Conservation (phyloP, 2,797 vertebrate species). For the Sylvilagus floridanus region DNA sequence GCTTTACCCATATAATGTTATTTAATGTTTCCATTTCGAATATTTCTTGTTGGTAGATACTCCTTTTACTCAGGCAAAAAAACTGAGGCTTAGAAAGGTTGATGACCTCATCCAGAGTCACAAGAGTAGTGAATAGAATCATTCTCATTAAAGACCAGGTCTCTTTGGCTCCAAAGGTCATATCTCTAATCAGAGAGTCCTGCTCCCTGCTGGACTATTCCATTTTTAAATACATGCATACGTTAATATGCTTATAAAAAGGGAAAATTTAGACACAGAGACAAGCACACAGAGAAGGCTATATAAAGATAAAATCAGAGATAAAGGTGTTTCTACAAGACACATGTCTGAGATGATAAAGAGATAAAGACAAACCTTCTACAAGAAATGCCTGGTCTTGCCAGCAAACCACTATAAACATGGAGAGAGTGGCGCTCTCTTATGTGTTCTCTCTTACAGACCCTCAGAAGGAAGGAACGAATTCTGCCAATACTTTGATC, state of each 20-base stretch:
- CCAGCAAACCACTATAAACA: not conserved
- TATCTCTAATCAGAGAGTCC: not conserved
- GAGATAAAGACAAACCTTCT: too few relatives aligned
- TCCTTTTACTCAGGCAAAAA: not conserved
- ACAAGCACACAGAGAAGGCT: not conserved
- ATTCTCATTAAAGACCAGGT: not conserved
- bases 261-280: not conserved
- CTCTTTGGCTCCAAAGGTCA: not conserved
- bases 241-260: not conserved
- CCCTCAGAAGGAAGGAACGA: not conserved
- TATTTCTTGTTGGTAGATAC: not conserved
- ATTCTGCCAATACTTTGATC: not conserved
- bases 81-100: not conserved
- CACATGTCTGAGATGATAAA: too few relatives aligned
- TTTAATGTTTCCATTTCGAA: not conserved
- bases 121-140: not conserved
- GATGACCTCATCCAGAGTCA: not conserved
- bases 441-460: not conserved
- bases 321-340: not conserved
- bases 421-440: not conserved
- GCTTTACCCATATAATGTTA: not conserved
- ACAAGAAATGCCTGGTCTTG: not conserved
- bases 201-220: not conserved
- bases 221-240: not conserved
- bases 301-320: not conserved